phyloP scores from a whole-genome alignment of 2,888 invertebrate genomes.

The Harpagoxenus sublaevis region DNA sequence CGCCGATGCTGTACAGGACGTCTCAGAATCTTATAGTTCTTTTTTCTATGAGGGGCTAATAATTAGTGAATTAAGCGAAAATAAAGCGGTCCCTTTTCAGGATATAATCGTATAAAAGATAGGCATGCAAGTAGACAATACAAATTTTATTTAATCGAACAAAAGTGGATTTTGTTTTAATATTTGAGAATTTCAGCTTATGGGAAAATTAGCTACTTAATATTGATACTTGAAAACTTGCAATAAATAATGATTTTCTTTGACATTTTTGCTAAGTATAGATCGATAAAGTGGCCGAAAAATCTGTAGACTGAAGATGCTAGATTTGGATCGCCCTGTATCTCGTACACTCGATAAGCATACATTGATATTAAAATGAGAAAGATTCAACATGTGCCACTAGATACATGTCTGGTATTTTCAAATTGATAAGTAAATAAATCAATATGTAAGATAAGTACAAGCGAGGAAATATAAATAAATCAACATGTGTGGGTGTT shows the following conservation, averaged over 20 bases:
- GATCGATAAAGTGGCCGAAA: not conserved
- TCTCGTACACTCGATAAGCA: slow-evolving; percentile 21
- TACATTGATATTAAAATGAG: slow-evolving; percentile 34
- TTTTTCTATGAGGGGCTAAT: not conserved
- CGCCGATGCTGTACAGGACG: not conserved
- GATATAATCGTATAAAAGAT: not conserved
- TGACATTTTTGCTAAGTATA: not conserved
- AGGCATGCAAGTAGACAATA: not conserved
- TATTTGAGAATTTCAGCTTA: not conserved
- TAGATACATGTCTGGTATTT: not conserved
- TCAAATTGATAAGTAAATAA: slow-evolving; percentile 7
- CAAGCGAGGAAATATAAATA: slow-evolving; percentile 1
- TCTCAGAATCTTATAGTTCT: not conserved
- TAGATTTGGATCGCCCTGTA: not conserved
- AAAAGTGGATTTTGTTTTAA: not conserved
- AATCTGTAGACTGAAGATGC: not conserved
- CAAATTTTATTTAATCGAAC: not conserved
- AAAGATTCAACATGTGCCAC: not conserved
- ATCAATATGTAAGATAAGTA: not conserved
- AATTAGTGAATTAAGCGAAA: not conserved
- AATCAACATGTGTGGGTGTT: not conserved
- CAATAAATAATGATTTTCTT: not conserved
- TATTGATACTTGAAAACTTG: not conserved
- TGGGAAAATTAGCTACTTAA: not conserved
- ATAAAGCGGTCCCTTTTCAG: not conserved